Conservation (phyloP, 2,888 invertebrate species). For the Lycophotia porphyrea region DNA sequence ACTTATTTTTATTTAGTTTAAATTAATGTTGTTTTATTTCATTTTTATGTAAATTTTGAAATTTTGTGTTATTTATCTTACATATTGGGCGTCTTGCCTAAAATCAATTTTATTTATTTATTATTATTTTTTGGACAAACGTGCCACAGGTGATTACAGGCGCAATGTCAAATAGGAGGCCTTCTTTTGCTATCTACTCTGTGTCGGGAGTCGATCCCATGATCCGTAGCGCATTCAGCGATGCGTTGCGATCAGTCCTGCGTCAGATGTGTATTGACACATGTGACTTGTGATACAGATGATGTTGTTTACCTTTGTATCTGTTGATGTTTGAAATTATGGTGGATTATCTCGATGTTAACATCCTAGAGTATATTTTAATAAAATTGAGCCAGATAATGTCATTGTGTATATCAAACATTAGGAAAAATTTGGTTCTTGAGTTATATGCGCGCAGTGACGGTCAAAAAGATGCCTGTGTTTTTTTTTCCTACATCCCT, state of each 20-base stretch:
- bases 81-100: too few species aligned
- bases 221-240: slow-evolving; percentile 18
- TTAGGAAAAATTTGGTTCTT: too few species aligned
- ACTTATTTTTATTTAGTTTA: too few species aligned
- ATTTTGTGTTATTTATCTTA: too few species aligned
- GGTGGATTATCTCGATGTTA: not conserved
- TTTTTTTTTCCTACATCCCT: too few species aligned
- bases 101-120: too few species aligned
- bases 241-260: slow-evolving; percentile 16
- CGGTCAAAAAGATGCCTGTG: too few species aligned
- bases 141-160: too few species aligned
- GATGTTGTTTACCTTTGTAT: slow-evolving; percentile 22
- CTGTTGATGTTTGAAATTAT: slow-evolving; percentile 19
- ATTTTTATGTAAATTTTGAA: too few species aligned
- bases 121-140: too few species aligned
- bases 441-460: too few species aligned
- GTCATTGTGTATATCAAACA: not conserved
- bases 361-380: not conserved
- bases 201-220: not conserved
- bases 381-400: not conserved
- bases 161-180: not conserved
- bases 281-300: slow-evolving; percentile 24
- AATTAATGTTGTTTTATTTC: too few species aligned
- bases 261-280: slow-evolving; percentile 28
- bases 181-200: not conserved